Percentiles rank a stretch among this genome's conserved stretches.
These are phyloP conservation scores for Perca fluviatilis DNA, from an alignment of 2,113 vertebrate species.

Conservation along the genomic window DNA sequence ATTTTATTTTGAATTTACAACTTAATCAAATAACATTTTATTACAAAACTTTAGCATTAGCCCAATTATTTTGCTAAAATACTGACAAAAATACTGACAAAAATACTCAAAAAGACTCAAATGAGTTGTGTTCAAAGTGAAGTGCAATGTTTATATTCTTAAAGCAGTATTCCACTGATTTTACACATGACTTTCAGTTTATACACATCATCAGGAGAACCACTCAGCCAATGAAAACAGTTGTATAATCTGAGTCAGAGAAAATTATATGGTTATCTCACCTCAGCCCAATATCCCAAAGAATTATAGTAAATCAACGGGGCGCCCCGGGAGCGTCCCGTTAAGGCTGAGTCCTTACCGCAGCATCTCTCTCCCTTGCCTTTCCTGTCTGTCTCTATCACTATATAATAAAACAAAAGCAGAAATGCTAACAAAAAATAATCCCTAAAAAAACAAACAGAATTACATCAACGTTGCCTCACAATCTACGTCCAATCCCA, in stretches of 20 bases:
- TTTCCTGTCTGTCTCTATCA: too few relatives aligned
- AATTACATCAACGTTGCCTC: background rate
- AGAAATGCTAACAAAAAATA: too few relatives aligned
- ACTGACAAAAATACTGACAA: background rate
- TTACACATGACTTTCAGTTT: background rate
- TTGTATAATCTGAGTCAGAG: background rate
- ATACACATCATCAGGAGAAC: background rate
- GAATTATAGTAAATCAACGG: too few relatives aligned
- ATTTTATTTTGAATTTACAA: background rate
- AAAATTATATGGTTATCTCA: too few relatives aligned
- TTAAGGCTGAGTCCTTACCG: too few relatives aligned
- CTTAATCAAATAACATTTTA: background rate
- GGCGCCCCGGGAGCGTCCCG: too few relatives aligned
- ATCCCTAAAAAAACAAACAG: too few relatives aligned
- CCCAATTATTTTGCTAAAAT: background rate
- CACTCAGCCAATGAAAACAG: background rate
- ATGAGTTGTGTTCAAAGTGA: background rate
- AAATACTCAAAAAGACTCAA: background rate
- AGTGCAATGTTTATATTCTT: background rate
- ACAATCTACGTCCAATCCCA: background rate
- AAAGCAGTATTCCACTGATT: background rate
- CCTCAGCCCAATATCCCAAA: too few relatives aligned
- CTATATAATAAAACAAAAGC: too few relatives aligned
- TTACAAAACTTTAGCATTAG: background rate
- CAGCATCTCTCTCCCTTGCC: too few relatives aligned